Evolutionary conservation across 2,113 vertebrate species (phyloP).

Genomic region (Eulemur macaco): DNA sequence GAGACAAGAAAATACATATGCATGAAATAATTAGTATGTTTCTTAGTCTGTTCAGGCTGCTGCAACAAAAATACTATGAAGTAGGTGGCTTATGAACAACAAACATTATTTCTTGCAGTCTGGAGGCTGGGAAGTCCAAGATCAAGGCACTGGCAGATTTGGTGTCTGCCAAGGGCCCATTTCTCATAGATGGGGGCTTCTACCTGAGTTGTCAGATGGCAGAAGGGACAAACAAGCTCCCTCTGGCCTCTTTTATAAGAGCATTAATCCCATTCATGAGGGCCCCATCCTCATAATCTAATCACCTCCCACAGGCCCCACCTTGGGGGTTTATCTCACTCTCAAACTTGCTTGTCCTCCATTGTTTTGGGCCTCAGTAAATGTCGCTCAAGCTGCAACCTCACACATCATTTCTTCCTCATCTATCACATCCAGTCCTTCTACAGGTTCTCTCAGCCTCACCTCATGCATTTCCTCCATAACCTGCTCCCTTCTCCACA

Average conservation of each 20-base stretch:
- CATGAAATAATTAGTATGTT: background rate
- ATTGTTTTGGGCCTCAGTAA: background rate
- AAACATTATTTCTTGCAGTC: background rate
- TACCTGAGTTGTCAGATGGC: background rate
- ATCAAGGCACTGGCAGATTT: background rate
- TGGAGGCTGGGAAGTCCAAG: background rate
- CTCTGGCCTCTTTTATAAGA: background rate
- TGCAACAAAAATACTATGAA: background rate
- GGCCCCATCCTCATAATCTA: background rate
- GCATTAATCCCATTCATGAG: background rate
- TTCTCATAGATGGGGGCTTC: background rate
- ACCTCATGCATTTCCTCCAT: background rate
- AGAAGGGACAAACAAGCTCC: background rate
- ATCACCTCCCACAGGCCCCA: background rate
- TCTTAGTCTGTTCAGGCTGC: background rate
- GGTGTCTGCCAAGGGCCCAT: background rate
- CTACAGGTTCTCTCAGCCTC: background rate
- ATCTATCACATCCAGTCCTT: background rate
- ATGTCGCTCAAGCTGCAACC: background rate
- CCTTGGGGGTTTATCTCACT: background rate
- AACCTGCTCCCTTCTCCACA: background rate
- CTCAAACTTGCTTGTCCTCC: background rate
- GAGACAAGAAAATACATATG: background rate
- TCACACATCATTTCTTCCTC: background rate
- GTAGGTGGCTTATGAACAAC: background rate